Conservation (phyloP, 2,797 vertebrate genomes). For the Hafferia zeledoni region DNA sequence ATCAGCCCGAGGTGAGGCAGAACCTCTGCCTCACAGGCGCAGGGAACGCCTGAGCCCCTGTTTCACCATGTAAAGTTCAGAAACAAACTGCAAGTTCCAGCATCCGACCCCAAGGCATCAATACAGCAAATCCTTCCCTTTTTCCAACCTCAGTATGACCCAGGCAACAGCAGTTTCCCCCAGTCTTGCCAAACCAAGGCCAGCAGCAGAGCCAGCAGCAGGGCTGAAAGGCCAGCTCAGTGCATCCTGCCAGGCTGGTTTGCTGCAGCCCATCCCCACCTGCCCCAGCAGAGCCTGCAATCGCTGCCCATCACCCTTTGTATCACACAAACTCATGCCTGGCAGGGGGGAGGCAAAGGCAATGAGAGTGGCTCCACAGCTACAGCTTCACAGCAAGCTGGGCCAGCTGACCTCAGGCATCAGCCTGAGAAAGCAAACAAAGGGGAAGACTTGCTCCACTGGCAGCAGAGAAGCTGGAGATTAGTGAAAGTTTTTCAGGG, state of each 20-base stretch:
- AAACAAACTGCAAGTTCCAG: background rate
- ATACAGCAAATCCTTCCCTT: background rate
- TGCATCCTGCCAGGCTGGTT: background rate
- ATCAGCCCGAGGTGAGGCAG: background rate
- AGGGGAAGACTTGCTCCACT: background rate
- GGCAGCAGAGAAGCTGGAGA: background rate
- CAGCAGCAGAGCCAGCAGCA: background rate
- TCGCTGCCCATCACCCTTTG: background rate
- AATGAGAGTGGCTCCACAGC: rapidly evolving
- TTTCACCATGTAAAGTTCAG: background rate
- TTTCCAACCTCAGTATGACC: rapidly evolving
- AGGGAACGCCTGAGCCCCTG: background rate
- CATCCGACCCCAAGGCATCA: background rate
- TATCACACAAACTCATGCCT: background rate
- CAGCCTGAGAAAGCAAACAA: background rate
- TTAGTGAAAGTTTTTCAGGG: background rate
- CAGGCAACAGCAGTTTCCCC: background rate
- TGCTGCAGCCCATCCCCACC: background rate
- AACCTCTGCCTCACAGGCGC: background rate
- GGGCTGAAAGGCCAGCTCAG: background rate
- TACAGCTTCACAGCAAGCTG: background rate
- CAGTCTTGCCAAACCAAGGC: background rate
- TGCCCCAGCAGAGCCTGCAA: background rate
- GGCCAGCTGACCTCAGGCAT: background rate
- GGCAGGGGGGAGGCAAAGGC: background rate